phyloP scores from a whole-genome alignment of 1,140 invertebrate species.

The fruit fly (Drosophila melanogaster) region Release_6_plus_ISO1_MT NC_004354.4:1124501-1125000 shows the following conservation, averaged over 20 bases:
- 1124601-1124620: constrained; percentile 20
- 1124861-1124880: constrained; percentile 39
- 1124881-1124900: constrained; percentile 25
- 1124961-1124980: constrained; percentile 26
- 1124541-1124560: constrained; percentile 24
- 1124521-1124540: constrained; percentile 15
- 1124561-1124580: constrained; percentile 1
- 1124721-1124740: constrained; percentile 16
- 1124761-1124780: neutral
- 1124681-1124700: constrained; percentile 15
- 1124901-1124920: constrained; percentile 28
- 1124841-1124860: constrained; percentile 38
- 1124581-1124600: constrained; percentile 50
- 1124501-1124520: neutral
- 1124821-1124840: constrained; percentile 37
- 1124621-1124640: constrained; percentile 30
- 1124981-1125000: constrained; percentile 9
- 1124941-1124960: constrained; percentile 1
- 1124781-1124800: constrained; percentile 5
- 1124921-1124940: constrained; percentile 8
- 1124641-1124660: constrained; percentile 3
- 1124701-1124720: constrained; percentile 44
- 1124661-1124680: constrained; percentile 11
- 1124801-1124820: constrained; percentile 31
- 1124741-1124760: neutral